Base-by-base conservation (phyloP, 2,888 invertebrate species). In the Pachycephus smyrnensis region DNA sequence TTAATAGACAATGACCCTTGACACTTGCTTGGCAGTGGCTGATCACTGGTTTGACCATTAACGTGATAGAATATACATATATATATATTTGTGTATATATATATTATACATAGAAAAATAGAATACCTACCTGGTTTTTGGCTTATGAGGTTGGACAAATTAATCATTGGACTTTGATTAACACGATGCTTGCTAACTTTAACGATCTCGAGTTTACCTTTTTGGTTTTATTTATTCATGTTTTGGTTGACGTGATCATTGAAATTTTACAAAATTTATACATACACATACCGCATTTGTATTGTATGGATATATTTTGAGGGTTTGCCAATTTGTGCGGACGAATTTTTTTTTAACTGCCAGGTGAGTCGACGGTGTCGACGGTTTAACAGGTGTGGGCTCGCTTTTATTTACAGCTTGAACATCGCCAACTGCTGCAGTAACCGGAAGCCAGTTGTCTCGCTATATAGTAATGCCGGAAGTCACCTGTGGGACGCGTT, bases 371-470 rank as follows among this genome's bases (percentile, higher is more conserved):
- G 37, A 74, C 1, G 74, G 36, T 74, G 23, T 12, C 74, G 30
- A 74, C 30, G 23, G 15, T 74, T 83, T 87, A 88, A 88, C 89
- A 86, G 90, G 90, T 90, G 90, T 87, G 82, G 90, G 90, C 86
- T 84, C 81, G 89, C 90, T 89, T 90, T 81, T 55, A 55, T 55
- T 88, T 84, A 86, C 89, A 90, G 89, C 89, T 90, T 88, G 84
- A 23, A 79, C 82, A 82, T 81, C 82, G 86, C 81, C 82, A 84
- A 82, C 77, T 84, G 81, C 81, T 31, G 86, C 81, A 84, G 87
- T 87, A 86, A 85, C 82, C 78, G 73, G 80, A 82, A 85, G 83
- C 80, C 84, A 85, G 85, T 83, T 86, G 84, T 80, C 75, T 78
- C 82, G 83, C 78, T 80, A 77, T 82, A 15, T 71, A 23, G 23